Base-by-base conservation (phyloP, 2,113 vertebrate genomes). In the Orientallactaga bullata region DNA sequence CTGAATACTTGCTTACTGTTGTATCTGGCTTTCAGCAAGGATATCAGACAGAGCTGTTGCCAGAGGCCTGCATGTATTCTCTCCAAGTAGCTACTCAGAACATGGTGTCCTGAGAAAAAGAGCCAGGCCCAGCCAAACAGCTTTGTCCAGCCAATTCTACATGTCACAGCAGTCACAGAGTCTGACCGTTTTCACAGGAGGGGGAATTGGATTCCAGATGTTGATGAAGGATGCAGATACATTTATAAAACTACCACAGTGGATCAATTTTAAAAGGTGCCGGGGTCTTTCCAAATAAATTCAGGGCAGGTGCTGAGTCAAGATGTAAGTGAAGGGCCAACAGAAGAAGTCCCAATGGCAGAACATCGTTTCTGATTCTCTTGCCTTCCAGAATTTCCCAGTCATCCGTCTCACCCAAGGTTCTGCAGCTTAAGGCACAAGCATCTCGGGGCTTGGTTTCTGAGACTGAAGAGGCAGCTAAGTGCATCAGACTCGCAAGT, bases 81-180 rank as follows among this genome's bases (percentile, higher is more conserved):
- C 35, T 90, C 73, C 58, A 23, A 1, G 23, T 21, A 4, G 7
- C 51, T 69, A 65, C 30, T 88, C 18, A 66, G 69, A 90, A 63
- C 3, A 58, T 47, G 26, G 18, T 16, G 9, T 74, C 47, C 26
- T 84, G 15, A 93, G 35, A 94, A n/a, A 74, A 18, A 60, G 13
- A 88, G 17, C 5, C 51, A 83, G 35, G 26, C 2, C 30, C 47
- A n/a, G 26, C 4, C 32, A 93, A 69, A 17, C 24, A 16, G 30
- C 9, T 73, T 24, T 30, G 4, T 37, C 66, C 32, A 42, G 17
- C 11, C 65, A 71, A 16, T 60, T 35, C 11, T 68, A 13, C 63
- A 18, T 78, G 26, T 93, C 63, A 80, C 24, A 37, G 47, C 18
- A 92, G 72, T 93, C 51, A 84, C 51, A 95, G 72, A 78, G 39